A percentile compares a stretch with the other conserved stretches of the same genome.
These are phyloP conservation scores for Notarius quadriscutis DNA, from an alignment of 2,113 vertebrate species.

Conservation along the genomic window DNA sequence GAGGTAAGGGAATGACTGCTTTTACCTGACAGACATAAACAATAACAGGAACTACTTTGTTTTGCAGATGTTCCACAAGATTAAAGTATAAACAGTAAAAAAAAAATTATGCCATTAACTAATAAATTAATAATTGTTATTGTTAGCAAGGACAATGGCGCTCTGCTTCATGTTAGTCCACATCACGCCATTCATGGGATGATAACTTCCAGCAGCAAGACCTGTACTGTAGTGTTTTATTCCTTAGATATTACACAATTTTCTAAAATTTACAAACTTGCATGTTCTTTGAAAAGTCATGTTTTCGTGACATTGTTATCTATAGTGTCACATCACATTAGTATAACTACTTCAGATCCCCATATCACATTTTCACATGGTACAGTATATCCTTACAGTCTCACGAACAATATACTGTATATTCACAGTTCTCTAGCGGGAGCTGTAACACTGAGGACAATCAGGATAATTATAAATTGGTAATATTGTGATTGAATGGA, in stretches of 20 bases:
- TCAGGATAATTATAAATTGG: neutral
- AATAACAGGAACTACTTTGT: neutral
- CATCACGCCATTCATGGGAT: neutral
- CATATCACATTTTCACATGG: neutral
- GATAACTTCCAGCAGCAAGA: neutral
- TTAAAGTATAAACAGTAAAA: neutral
- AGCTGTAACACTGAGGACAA: neutral
- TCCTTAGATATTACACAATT: neutral
- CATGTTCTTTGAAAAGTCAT: neutral
- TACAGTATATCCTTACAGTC: neutral
- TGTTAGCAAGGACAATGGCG: neutral
- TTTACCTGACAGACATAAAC: neutral
- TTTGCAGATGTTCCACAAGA: neutral
- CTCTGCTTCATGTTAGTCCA: neutral
- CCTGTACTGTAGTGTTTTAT: neutral
- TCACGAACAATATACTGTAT: neutral
- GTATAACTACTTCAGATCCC: neutral
- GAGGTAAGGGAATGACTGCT: neutral
- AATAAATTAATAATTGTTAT: neutral
- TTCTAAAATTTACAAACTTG: neutral
- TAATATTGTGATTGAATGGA: neutral
- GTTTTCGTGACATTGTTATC: neutral
- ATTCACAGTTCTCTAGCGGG: neutral
- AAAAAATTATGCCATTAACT: neutral
- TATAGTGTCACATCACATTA: neutral